Conservation (phyloP, 2,797 vertebrate species). For the Prionace glauca region DNA sequence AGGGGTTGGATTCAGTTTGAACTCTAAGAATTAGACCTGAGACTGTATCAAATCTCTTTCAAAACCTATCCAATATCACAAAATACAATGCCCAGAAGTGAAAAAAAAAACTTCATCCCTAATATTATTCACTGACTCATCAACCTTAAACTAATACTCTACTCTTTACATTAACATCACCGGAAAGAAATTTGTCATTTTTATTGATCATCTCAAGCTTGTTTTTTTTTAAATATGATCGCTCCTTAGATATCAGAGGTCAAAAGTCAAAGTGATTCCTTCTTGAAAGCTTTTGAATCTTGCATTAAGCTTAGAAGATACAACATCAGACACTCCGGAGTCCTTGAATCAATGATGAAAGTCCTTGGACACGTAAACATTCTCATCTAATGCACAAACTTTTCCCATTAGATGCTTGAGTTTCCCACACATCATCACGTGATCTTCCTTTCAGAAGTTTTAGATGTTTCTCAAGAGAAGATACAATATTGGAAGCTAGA, state of each 20-base stretch:
- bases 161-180: neutral
- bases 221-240: neutral
- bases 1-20: neutral
- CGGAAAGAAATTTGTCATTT: neutral
- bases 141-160: neutral
- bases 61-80: neutral
- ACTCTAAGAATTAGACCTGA: neutral
- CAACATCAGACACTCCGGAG: neutral
- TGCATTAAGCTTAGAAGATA: neutral
- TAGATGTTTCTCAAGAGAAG: neutral
- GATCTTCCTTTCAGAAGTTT: neutral
- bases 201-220: neutral
- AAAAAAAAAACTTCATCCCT: neutral
- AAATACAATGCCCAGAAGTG: neutral
- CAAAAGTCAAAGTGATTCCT: neutral
- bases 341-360: neutral
- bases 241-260: neutral
- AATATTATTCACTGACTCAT: neutral
- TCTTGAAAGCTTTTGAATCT: neutral
- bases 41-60: neutral
- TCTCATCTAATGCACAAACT: neutral
- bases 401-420: neutral
- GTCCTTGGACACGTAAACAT: neutral
- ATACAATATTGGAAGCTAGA: neutral
- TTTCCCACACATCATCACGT: neutral